Percentiles rank a stretch among this genome's conserved stretches.
phyloP scores from a whole-genome alignment of 2,797 vertebrate genomes.

The Epinephelus coioides region DNA sequence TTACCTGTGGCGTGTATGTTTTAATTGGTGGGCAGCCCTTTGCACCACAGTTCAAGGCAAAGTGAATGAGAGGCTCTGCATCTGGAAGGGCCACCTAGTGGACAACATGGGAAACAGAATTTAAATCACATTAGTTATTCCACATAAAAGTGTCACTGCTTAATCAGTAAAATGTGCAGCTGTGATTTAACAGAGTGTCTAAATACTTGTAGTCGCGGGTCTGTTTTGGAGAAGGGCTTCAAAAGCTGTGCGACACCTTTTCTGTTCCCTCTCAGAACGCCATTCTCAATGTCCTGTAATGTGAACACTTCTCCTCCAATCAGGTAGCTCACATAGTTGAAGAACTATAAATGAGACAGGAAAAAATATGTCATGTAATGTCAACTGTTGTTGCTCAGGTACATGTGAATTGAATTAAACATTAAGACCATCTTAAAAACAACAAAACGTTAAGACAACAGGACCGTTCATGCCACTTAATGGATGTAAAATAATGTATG shows the following conservation, averaged over 20 bases:
- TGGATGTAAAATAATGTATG: not conserved
- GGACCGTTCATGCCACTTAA: not conserved
- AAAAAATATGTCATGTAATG: not conserved
- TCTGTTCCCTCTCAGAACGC: slow-evolving; percentile 87
- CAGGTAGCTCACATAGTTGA: slow-evolving; percentile 89
- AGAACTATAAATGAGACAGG: slow-evolving; percentile 78
- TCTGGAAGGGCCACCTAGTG: slow-evolving; percentile 86
- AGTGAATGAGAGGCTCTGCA: slow-evolving; percentile 88
- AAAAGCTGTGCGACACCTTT: slow-evolving; percentile 86
- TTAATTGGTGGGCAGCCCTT: slow-evolving; percentile 89
- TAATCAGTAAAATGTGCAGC: slow-evolving; percentile 6
- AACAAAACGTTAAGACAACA: not conserved
- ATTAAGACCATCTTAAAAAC: not conserved
- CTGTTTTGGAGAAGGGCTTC: slow-evolving; percentile 86
- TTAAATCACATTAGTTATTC: not conserved
- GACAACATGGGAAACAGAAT: slow-evolving; percentile 31
- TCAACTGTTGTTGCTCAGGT: not conserved
- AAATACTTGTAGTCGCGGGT: slow-evolving; percentile 85
- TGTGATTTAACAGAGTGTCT: not conserved
- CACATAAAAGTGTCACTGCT: not conserved
- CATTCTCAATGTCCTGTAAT: slow-evolving; percentile 89
- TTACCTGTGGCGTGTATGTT: slow-evolving; percentile 86
- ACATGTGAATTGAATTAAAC: not conserved
- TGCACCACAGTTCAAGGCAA: slow-evolving; percentile 88
- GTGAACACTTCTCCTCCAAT: slow-evolving; percentile 90